Evolutionary conservation across 2,797 vertebrate species (phyloP).

Genomic region (Oreortyx pictus): DNA sequence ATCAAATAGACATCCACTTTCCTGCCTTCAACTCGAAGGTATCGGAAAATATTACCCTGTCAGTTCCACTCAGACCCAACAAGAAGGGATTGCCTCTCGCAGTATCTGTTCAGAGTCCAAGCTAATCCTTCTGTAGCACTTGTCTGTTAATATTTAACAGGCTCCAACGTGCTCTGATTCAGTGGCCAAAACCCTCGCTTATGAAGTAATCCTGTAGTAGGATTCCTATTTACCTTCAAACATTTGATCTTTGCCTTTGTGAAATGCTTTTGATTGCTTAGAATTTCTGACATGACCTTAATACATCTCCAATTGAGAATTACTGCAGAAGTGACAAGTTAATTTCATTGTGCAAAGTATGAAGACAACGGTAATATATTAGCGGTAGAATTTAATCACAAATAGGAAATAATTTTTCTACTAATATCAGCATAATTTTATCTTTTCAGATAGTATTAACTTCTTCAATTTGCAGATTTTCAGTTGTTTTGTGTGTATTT

Average conservation of each 20-base stretch:
- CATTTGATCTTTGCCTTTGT: background rate
- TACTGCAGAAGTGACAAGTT: constrained; percentile 1
- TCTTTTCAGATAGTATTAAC: background rate
- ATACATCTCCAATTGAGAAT: background rate
- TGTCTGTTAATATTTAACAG: constrained; percentile 4
- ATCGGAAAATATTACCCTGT: background rate
- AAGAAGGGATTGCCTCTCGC: background rate
- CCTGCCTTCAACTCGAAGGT: background rate
- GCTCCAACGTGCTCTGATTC: background rate
- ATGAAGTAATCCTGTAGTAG: background rate
- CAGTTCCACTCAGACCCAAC: background rate
- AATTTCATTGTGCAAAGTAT: constrained; percentile 30
- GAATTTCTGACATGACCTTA: constrained; percentile 30
- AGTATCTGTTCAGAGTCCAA: background rate
- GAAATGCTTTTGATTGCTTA: constrained; percentile 44
- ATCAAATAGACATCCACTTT: background rate
- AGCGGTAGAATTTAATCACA: background rate
- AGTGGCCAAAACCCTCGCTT: background rate
- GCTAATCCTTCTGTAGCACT: background rate
- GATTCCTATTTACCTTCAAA: background rate
- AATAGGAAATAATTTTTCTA: background rate
- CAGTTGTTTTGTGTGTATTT: background rate
- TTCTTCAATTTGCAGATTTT: constrained; percentile 9
- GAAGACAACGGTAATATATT: background rate
- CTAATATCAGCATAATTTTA: background rate